Conservation (phyloP, 2,797 vertebrate species). For the Varecia variegata region DNA sequence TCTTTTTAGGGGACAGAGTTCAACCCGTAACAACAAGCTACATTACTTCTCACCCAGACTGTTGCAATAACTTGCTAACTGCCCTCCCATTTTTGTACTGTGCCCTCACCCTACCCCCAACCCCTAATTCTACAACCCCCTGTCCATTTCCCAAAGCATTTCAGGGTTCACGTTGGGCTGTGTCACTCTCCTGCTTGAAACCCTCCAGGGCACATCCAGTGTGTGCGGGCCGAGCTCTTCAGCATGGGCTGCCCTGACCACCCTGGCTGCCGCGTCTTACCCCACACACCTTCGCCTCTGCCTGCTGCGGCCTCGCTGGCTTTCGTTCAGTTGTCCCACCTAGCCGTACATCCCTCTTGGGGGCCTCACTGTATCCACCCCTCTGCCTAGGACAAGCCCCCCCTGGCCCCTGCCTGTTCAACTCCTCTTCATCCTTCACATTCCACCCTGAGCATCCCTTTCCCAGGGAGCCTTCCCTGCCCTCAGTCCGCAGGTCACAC, state of each 20-base stretch:
- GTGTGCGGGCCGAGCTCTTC: neutral
- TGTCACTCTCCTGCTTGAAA: neutral
- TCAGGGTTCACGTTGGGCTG: neutral
- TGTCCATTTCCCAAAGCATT: neutral
- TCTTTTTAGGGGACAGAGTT: neutral
- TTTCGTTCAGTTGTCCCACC: neutral
- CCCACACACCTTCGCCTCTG: neutral
- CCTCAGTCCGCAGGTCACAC: neutral
- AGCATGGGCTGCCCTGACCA: neutral
- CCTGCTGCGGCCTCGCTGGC: neutral
- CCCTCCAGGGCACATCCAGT: neutral
- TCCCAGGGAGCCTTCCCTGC: neutral
- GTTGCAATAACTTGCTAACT: too few species aligned
- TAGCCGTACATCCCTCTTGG: neutral
- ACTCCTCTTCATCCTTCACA: neutral
- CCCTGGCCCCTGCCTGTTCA: accelerated
- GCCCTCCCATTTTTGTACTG: neutral
- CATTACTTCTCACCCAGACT: neutral
- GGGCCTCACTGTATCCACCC: neutral
- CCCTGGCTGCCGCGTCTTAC: accelerated
- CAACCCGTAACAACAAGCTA: neutral
- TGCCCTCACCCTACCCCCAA: neutral
- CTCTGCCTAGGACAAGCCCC: neutral
- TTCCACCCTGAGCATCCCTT: neutral
- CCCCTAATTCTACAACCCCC: neutral